Conservation (phyloP, 2,113 vertebrate genomes). For the Poicephalus meyeri region DNA sequence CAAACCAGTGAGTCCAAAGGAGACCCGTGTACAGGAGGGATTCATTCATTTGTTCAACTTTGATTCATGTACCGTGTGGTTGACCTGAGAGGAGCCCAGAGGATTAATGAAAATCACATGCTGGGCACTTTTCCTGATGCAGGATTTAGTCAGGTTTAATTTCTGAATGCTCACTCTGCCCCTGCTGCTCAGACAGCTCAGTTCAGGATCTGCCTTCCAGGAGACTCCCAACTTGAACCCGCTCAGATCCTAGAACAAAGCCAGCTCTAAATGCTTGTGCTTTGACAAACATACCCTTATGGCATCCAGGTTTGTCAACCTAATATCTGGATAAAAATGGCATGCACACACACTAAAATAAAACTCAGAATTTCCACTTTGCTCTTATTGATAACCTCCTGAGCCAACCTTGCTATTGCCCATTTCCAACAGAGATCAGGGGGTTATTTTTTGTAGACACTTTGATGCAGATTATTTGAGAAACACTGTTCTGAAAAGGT, state of each 20-base stretch:
- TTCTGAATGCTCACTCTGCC: slow-evolving; percentile 24
- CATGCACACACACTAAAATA: not conserved
- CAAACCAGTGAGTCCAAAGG: not conserved
- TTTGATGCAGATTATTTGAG: not conserved
- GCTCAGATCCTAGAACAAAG: not conserved
- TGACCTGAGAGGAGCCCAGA: slow-evolving; percentile 48
- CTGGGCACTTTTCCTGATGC: slow-evolving; percentile 39
- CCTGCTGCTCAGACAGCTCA: not conserved
- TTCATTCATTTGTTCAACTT: slow-evolving; percentile 43
- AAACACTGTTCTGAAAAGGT: not conserved
- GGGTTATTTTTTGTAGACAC: not conserved
- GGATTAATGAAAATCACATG: slow-evolving; percentile 68
- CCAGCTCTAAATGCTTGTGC: not conserved
- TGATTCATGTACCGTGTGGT: slow-evolving; percentile 23
- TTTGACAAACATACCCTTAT: not conserved
- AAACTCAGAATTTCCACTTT: not conserved
- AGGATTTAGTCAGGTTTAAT: slow-evolving; percentile 16
- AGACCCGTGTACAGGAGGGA: not conserved
- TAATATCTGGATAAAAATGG: not conserved
- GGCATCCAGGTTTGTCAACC: not conserved
- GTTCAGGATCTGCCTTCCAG: not conserved
- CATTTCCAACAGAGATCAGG: not conserved
- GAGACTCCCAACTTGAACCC: not conserved
- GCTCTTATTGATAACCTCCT: not conserved
- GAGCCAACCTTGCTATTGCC: not conserved